Base-by-base conservation (phyloP, 2,888 invertebrate species). In the Carpatolechia fugitivella region DNA sequence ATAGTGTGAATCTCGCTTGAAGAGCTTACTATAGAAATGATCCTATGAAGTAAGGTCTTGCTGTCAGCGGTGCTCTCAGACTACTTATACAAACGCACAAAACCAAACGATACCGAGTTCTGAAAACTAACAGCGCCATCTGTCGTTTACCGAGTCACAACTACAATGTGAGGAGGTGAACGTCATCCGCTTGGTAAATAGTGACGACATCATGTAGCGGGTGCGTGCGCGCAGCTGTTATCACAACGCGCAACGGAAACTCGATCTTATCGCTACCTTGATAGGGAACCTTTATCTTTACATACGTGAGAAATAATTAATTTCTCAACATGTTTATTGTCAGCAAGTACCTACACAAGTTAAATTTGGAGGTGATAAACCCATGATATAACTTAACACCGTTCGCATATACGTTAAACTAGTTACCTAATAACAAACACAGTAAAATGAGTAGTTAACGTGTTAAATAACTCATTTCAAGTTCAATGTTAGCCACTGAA, bases 401-500 rank as follows among this genome's bases (percentile, higher is more conserved):
- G 6, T 24, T 24, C 6, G 24, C 3, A 24, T 24, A 6, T 24
- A 4, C 24, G n/a, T n/a, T n/a, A 3, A 24, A 24, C 6, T 24
- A 3, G 24, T 24, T 24, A 24, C 3, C 6, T 24, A 24, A 3
- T 4, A 24, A 24, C 24, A 24, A 24, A 24, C 3, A 24, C 3
- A 24, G 24, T 24, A 24, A 24, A 24, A 4, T 24, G 6, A 3
- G 3, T 24, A 3, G 24, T 24, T 4, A 24, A 24, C 16, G 40
- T 13, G 4, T 1, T 47, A 30, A 16, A 5, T 11, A 16, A 48
- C 64, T 63, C 64, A 62, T 63, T 60, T 66, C 69, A 76, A 76
- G 74, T 75, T 77, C 76, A 78, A 72, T 74, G 76, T 60, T 65
- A 73, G 57, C 53, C 55, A 53, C 38, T 60, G 70, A 71, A 70